phyloP scores from a whole-genome alignment of 1,140 invertebrate species.

The Panonychus citri region DNA sequence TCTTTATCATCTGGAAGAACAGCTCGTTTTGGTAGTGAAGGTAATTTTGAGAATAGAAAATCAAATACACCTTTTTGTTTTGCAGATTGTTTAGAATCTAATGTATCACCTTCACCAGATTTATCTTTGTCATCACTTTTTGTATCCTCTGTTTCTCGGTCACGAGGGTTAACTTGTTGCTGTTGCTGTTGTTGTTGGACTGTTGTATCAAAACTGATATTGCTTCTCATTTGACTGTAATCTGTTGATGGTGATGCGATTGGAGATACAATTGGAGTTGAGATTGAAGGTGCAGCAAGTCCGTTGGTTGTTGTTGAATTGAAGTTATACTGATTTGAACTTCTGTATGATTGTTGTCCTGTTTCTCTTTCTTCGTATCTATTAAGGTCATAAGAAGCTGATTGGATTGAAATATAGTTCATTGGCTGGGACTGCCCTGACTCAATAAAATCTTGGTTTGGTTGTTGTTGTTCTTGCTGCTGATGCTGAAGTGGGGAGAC shows the following conservation, averaged over 20 bases:
- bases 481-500: not conserved
- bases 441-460: too few species aligned
- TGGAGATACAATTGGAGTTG: not conserved
- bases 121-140: not conserved
- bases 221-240: not conserved
- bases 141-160: not conserved
- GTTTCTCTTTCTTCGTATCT: not conserved
- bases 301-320: conserved; percentile 1
- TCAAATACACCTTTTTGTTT: not conserved
- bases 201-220: not conserved
- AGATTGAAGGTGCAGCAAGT: not conserved
- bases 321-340: not conserved
- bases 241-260: not conserved
- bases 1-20: conserved; percentile 8
- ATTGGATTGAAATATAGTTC: too few species aligned
- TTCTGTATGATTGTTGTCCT: not conserved
- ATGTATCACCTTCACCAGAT: not conserved
- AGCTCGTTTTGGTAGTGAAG: conserved; percentile 1
- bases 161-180: not conserved
- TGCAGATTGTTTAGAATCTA: not conserved
- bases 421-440: too few species aligned
- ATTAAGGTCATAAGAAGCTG: not conserved
- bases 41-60: not conserved
- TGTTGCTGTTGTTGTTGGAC: not conserved
- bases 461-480: not conserved